Evolutionary conservation across 2,797 vertebrate genomes (phyloP), one percentile per base, ranked within the genome.

Genomic region (Amphiprion clarkii): DNA sequence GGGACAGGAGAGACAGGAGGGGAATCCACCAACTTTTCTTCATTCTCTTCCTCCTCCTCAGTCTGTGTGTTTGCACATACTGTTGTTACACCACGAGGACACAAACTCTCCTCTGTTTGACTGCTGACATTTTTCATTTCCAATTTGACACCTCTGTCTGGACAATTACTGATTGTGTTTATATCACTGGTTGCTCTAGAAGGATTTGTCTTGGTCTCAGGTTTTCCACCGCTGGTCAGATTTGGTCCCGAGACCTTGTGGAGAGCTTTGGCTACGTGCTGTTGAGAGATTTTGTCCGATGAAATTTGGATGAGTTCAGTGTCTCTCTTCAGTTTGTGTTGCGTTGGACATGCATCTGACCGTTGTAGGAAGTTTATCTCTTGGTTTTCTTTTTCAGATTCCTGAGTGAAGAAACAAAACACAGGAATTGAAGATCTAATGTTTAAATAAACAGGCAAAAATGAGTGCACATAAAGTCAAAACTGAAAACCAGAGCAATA

Each of bases 41-140:
- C 51, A 9, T 75, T 16, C 19, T 49, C 48, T 68, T 64, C 54
- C 17, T 67, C 82, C 17, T 66, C 67, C 65, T 92, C 85, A 0
- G 94, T 95, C 87, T 95, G 95, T 2, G 93, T 93, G 69, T 36
- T 78, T 6, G 53, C 72, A 62, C 91, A 88, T 2, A n/a, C 55
- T 10, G 29, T 3, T 25, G 66, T 33, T 39, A 36, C 19, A 21
- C 11, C 9, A 31, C 0, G 2, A 48, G 51, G 56, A 64, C 5
- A 39, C 14, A 64, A 49, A 16, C 53, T 33, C 19, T 81, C 75
- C 23, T 94, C 93, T 2, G 94, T 95, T 71, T 95, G 95, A 86
- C 91, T 93, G 82, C 83, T 76, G 55, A 87, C 84, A 54, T 72
- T 90, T 73, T 55, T 91, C 25, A 62, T 51, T 21, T 78, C 79